These are phyloP conservation scores for Penaeus chinensis DNA, from an alignment of 1,140 invertebrate genomes.

Conservation along the genomic window DNA sequence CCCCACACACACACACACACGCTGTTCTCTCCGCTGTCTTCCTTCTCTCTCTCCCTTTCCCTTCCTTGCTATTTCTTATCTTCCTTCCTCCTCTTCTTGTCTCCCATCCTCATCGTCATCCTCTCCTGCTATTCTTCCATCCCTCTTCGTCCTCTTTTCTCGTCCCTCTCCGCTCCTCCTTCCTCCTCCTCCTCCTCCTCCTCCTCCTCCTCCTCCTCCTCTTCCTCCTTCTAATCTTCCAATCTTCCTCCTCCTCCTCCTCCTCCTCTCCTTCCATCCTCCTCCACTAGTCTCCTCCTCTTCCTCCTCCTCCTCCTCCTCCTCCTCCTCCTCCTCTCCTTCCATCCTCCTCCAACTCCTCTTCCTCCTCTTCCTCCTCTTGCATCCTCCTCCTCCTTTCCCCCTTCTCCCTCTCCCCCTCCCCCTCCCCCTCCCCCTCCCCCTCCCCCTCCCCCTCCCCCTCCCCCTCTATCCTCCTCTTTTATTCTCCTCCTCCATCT, in stretches of 20 bases:
- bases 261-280: too few species aligned
- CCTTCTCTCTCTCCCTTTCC: not conserved
- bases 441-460: not conserved
- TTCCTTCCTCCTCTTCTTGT: not conserved
- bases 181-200: not conserved
- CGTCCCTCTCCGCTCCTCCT: not conserved
- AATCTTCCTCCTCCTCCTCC: too few species aligned
- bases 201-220: too few species aligned
- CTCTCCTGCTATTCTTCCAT: not conserved
- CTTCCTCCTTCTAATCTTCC: too few species aligned
- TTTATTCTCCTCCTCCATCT: too few species aligned
- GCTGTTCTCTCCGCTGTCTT: not conserved
- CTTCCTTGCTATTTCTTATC: not conserved
- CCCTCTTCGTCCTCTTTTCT: not conserved
- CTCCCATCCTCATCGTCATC: not conserved
- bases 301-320: too few species aligned
- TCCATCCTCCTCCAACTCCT: not conserved
- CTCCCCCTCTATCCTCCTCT: not conserved
- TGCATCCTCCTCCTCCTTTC: too few species aligned
- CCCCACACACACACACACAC: conserved; percentile 28
- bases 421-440: not conserved
- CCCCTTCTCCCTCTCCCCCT: not conserved
- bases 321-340: not conserved
- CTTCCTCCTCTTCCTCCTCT: not conserved
- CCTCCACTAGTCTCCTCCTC: too few species aligned